phyloP scores from a whole-genome alignment of 2,113 vertebrate species.

The Cygnus atratus region DNA sequence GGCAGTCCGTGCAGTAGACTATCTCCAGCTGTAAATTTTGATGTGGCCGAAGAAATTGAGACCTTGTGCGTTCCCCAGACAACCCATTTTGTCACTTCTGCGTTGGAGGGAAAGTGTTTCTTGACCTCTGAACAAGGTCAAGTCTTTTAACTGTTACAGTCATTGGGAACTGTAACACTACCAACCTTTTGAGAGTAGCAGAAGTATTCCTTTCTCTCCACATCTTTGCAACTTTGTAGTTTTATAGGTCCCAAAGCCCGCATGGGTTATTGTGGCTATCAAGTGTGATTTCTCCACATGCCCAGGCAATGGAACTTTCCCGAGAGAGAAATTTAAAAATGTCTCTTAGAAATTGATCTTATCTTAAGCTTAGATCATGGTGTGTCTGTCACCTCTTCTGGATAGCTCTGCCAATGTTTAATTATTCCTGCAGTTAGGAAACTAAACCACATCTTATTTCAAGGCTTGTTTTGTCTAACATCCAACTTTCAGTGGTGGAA shows the following conservation, averaged over 20 bases:
- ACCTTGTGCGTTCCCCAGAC: background rate
- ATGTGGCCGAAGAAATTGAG: background rate
- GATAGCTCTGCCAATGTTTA: slow-evolving; percentile 39
- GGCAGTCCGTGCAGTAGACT: background rate
- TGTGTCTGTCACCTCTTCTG: slow-evolving; percentile 42
- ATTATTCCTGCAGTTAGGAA: slow-evolving; percentile 47
- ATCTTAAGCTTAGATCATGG: slow-evolving; percentile 27
- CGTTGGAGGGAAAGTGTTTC: background rate
- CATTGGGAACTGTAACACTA: background rate
- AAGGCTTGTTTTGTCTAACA: slow-evolving; percentile 39
- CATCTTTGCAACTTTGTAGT: background rate
- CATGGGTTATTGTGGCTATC: background rate
- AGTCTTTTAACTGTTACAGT: background rate
- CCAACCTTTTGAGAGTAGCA: background rate
- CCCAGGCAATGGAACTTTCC: background rate
- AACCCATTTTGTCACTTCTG: background rate
- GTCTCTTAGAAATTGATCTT: background rate
- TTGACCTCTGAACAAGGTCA: background rate
- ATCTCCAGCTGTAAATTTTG: background rate
- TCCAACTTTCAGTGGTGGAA: slow-evolving; percentile 29
- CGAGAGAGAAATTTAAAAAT: slow-evolving; percentile 5
- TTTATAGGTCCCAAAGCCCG: background rate
- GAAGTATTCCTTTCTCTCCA: background rate
- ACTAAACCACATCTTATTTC: slow-evolving; percentile 21
- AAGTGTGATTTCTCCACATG: background rate